These are phyloP conservation scores for Megalopta genalis DNA, from an alignment of 1,140 invertebrate genomes.

Conservation along the genomic window DNA sequence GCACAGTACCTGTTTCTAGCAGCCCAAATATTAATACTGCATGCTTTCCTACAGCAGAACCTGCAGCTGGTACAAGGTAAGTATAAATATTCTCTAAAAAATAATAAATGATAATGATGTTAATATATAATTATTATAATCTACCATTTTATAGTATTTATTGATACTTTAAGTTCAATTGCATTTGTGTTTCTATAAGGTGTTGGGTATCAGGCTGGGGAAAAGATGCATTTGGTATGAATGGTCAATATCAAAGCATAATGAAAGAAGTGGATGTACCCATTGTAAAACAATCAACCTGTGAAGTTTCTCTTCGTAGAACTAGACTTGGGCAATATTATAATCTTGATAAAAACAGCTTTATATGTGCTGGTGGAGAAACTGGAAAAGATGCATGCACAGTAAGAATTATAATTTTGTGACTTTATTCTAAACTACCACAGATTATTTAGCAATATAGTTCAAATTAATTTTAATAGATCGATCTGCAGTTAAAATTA, in stretches of 20 bases:
- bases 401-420: conserved; percentile 67
- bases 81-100: neutral
- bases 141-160: too few species aligned
- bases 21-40: conserved; percentile 86
- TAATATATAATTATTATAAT: neutral
- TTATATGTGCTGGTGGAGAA: conserved; percentile 89
- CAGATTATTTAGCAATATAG: neutral
- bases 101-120: too few species aligned
- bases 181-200: conserved; percentile 65
- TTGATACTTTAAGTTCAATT: neutral
- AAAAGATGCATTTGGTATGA: conserved; percentile 86
- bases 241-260: conserved; percentile 84
- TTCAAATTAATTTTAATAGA: too few species aligned
- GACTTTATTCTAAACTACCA: neutral
- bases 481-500: neutral
- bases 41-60: conserved; percentile 83
- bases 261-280: conserved; percentile 87
- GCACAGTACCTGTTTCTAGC: conserved; percentile 81
- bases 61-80: conserved; percentile 82
- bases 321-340: conserved; percentile 85
- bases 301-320: conserved; percentile 82
- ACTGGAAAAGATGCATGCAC: conserved; percentile 88
- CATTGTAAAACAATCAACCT: conserved; percentile 82
- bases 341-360: conserved; percentile 83
- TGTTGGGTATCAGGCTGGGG: conserved; percentile 92